A percentile compares a stretch with the other conserved stretches of the same genome.
These are phyloP conservation scores for Tinea semifulvella DNA, from an alignment of 2,888 invertebrate species.

Conservation along the genomic window DNA sequence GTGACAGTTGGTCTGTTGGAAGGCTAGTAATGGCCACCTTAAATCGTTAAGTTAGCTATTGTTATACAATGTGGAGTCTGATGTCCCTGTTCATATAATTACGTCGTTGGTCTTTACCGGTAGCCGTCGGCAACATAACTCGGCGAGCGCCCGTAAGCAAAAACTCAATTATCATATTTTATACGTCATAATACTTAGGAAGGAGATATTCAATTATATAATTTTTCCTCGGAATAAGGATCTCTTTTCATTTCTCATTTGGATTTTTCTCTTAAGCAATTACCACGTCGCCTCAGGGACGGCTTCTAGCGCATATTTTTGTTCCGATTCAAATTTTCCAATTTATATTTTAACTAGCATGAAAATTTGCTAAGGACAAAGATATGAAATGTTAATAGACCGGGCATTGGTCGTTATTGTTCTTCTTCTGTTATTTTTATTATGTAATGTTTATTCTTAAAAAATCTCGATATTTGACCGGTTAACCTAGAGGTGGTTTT, in stretches of 20 bases:
- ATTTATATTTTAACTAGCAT: conserved; percentile 47
- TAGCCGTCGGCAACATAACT: conserved; percentile 8
- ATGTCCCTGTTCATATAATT: no score
- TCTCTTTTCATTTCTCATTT: conserved; percentile 67
- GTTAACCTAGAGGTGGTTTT: no score
- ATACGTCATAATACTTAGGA: conserved; percentile 65
- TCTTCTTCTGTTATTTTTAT: no score
- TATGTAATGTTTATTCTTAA: no score
- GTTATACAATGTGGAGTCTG: no score
- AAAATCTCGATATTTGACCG: no score
- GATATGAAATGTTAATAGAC: no score
- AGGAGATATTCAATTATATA: conserved; percentile 66
- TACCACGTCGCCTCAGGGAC: conserved; percentile 50
- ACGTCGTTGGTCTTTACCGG: no score
- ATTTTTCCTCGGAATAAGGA: conserved; percentile 63
- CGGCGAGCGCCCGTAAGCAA: conserved; percentile 44
- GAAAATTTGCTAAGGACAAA: conserved; percentile 1
- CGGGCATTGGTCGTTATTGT: no score
- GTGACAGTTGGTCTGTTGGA: no score
- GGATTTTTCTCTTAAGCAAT: conserved; percentile 68
- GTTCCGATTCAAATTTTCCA: conserved; percentile 28
- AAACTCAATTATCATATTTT: conserved; percentile 67
- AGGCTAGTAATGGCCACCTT: no score
- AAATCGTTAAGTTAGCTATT: no score
- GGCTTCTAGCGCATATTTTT: conserved; percentile 17